Evolutionary conservation across 1,140 invertebrate species (phyloP), one percentile per base, ranked within the genome.

Genomic region (Microplitis demolitor): DNA sequence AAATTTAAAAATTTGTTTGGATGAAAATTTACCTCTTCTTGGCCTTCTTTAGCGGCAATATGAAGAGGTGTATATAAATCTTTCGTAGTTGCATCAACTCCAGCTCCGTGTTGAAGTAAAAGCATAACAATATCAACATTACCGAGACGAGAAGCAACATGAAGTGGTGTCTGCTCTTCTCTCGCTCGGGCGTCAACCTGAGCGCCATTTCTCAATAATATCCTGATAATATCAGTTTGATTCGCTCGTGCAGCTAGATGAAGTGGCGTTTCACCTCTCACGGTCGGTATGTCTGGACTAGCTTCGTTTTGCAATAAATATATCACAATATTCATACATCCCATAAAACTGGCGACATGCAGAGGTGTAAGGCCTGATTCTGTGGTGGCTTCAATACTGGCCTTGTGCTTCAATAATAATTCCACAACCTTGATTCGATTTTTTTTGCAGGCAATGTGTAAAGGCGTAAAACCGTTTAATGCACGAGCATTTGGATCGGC

Each of bases 391-490:
- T 95, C 93, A 80, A 96, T 95, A 74, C 91, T 93, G 61, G 97
- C 98, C 79, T 96, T 96, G 88, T 99, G 96, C 87, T 98, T 99
- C 3, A 99, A 88, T 33, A 99, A 89, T 69, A 99, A 85, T 87
- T 99, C 98, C 4, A 99, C 97, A 50, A 99, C 93, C 83, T 98
- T 97, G 74, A 98, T 95, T 39, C 98, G 89, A 88, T 99, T 99
- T 88, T 99, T 99, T 87, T 99, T 99, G 86, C 98, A 99, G 45
- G 98, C 98, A 83, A 99, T 99, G 82, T 99, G 97, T 60, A 99
- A 89, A 0, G 98, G 98, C 0, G 97, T 99, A 83, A 99, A 99
- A 11, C 98, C 98, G 85, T 99, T 99, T 31, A 99, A 89, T 60
- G 98, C 98, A 61, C 98, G 89, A 0, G 98, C 93, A 86, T 99